Conservation (phyloP, 1,140 invertebrate species). For the Pseudomyrmex sp. region DNA sequence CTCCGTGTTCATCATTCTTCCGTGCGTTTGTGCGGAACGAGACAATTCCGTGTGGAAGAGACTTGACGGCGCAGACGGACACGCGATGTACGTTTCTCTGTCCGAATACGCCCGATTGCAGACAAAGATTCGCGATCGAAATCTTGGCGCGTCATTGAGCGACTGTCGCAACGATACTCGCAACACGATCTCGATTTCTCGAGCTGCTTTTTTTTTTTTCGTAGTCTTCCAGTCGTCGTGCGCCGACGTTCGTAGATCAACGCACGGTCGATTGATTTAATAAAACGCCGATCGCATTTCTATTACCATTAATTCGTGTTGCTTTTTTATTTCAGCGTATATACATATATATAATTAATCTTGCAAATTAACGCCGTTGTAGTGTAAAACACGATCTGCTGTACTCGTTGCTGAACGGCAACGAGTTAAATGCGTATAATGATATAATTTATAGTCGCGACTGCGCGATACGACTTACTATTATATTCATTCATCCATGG, state of each 20-base stretch:
- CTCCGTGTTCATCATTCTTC: conserved; percentile 15
- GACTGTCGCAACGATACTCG: conserved; percentile 15
- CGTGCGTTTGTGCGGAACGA: conserved; percentile 35
- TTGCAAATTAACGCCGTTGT: neutral
- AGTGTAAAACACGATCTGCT: conserved; percentile 6
- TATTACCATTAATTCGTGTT: neutral
- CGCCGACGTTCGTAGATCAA: neutral
- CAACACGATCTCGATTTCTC: neutral
- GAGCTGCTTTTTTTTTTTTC: conserved; percentile 6
- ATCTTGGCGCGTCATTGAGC: conserved; percentile 41
- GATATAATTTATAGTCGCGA: conserved; percentile 36
- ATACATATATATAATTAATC: conserved; percentile 5
- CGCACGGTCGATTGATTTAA: neutral
- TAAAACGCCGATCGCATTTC: neutral
- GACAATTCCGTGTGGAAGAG: conserved; percentile 35
- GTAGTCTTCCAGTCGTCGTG: no score
- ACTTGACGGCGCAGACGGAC: conserved; percentile 29
- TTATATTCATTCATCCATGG: conserved; percentile 32
- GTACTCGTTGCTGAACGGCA: neutral
- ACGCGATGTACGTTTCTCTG: conserved; percentile 22
- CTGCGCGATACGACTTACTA: conserved; percentile 23
- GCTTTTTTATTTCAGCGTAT: neutral
- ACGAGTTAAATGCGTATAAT: conserved; percentile 6
- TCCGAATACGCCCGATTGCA: neutral
- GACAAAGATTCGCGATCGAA: conserved; percentile 32